phyloP scores from a whole-genome alignment of 2,113 vertebrate species.

The Cichladusa arquata region DNA sequence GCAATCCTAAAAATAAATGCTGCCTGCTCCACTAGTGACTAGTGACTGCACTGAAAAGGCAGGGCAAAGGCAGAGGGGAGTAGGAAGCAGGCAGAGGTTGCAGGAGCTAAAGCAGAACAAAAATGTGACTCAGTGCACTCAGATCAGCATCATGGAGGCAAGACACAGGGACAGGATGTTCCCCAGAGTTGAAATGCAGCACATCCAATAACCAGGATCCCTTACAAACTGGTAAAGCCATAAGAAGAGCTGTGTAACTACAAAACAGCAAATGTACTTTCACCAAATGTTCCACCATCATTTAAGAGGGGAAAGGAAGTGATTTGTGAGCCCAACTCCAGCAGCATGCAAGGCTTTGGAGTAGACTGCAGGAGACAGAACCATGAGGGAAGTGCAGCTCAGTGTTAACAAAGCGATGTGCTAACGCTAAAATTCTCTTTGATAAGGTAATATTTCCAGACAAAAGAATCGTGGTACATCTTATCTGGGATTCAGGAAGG shows the following conservation, averaged over 20 bases:
- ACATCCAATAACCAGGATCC: background rate
- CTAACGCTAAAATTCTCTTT: background rate
- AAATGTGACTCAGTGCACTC: background rate
- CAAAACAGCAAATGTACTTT: background rate
- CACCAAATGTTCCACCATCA: background rate
- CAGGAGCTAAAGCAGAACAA: background rate
- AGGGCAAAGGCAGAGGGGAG: background rate
- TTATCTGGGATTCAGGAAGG: constrained; percentile 30
- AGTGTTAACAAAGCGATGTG: background rate
- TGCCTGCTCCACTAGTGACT: background rate
- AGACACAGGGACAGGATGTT: background rate
- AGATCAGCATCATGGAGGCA: background rate
- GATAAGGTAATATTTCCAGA: background rate
- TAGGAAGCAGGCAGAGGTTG: background rate
- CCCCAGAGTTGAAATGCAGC: background rate
- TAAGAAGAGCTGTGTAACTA: background rate
- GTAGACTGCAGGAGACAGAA: background rate
- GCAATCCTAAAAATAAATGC: constrained; percentile 51
- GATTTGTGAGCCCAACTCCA: background rate
- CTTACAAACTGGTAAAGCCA: background rate
- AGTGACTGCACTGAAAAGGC: constrained; percentile 5
- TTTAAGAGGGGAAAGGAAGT: background rate
- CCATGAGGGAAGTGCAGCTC: background rate
- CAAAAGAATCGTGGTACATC: background rate
- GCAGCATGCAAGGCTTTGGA: background rate